Percentiles rank a stretch among this genome's conserved stretches.
Conservation (phyloP, 2,113 vertebrate genomes). For the Garra rufa region DNA sequence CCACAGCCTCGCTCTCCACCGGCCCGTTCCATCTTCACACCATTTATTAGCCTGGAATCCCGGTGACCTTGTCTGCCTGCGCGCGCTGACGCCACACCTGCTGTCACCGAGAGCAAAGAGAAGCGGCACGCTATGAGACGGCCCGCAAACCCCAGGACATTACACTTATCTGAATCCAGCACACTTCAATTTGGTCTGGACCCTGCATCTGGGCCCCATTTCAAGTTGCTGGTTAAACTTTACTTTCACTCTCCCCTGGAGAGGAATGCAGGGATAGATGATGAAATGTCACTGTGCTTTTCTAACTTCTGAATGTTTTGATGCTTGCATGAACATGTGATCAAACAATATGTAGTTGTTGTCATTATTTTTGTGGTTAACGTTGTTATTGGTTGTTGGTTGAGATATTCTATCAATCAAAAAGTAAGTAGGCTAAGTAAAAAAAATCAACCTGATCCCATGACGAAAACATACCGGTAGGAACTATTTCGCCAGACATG, state of each 20-base stretch:
- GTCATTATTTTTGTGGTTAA: neutral
- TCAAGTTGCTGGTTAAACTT: slow-evolving; percentile 28
- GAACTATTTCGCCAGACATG: too few species aligned
- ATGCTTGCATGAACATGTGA: neutral
- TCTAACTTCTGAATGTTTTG: neutral
- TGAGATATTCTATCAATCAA: too few species aligned
- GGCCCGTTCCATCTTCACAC: slow-evolving; percentile 61
- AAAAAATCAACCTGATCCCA: too few species aligned
- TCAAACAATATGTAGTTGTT: neutral
- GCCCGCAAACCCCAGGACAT: slow-evolving; percentile 27
- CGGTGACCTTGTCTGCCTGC: slow-evolving; percentile 69
- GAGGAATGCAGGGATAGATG: neutral
- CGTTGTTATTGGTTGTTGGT: neutral
- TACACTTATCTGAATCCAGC: slow-evolving; percentile 25
- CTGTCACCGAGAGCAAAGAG: slow-evolving; percentile 49
- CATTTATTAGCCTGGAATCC: slow-evolving; percentile 67
- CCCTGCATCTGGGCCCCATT: slow-evolving; percentile 8
- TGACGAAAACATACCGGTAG: too few species aligned
- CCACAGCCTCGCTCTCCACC: slow-evolving; percentile 62
- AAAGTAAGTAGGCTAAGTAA: too few species aligned
- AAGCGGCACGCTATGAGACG: slow-evolving; percentile 35
- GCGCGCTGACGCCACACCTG: slow-evolving; percentile 48
- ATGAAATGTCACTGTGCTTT: neutral
- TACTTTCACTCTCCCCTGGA: neutral
- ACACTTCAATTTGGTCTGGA: slow-evolving; percentile 5